Percentiles rank a stretch among this genome's conserved stretches.
Evolutionary conservation across 2,113 vertebrate genomes (phyloP).

Genomic region (Hydropotes inermis): DNA sequence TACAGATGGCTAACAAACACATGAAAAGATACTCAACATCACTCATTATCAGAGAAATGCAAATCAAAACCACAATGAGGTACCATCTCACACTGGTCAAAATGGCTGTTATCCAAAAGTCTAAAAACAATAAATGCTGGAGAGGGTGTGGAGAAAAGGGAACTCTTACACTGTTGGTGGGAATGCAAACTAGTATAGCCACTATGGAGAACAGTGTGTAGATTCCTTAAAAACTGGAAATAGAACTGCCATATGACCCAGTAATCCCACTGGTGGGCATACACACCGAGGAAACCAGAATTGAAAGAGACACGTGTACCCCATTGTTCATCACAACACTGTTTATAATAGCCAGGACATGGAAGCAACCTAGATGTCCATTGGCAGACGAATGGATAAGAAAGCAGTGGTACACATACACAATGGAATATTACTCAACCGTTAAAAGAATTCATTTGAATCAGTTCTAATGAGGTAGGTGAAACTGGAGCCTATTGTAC

Average conservation of each 20-base stretch:
- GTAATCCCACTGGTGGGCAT: not conserved
- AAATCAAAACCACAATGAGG: not conserved
- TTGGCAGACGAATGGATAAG: not conserved
- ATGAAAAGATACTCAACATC: not conserved
- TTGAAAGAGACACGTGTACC: not conserved
- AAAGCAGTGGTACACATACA: not conserved
- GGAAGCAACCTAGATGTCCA: not conserved
- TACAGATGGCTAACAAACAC: not conserved
- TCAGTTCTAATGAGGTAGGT: not conserved
- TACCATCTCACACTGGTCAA: not conserved
- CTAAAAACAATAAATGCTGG: not conserved
- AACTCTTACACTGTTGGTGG: not conserved
- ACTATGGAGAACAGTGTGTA: not conserved
- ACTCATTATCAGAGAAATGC: not conserved
- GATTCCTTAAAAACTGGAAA: not conserved
- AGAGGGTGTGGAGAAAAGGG: not conserved
- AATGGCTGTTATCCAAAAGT: not conserved
- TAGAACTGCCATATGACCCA: not conserved
- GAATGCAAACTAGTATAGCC: not conserved
- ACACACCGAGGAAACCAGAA: not conserved
- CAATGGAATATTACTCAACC: not conserved
- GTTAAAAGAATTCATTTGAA: not conserved
- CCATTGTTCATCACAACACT: not conserved
- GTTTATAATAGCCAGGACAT: not conserved
- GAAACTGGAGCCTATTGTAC: not conserved